Evolutionary conservation across 2,797 vertebrate genomes (phyloP).

Genomic region (Synanceia verrucosa): DNA sequence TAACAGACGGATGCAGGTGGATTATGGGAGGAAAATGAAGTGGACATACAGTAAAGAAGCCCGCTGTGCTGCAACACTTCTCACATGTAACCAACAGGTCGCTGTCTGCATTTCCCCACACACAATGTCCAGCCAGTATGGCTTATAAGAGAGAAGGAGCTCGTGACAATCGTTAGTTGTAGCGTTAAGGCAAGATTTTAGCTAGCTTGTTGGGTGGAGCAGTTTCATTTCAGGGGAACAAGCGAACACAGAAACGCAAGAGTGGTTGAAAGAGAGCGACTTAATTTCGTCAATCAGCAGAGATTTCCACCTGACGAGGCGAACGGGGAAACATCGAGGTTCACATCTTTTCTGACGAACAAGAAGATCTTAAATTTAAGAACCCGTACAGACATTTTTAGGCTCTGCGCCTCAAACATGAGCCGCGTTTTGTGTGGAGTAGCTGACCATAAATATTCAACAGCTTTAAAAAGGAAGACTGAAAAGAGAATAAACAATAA

Average conservation of each 20-base stretch:
- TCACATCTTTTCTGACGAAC: slow-evolving; percentile 44
- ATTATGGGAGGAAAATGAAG: slow-evolving; percentile 23
- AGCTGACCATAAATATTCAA: slow-evolving; percentile 47
- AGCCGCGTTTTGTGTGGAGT: slow-evolving; percentile 27
- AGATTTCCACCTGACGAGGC: slow-evolving; percentile 21
- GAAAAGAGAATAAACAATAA: slow-evolving; percentile 65
- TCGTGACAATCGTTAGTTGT: slow-evolving; percentile 68
- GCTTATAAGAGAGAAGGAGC: slow-evolving; percentile 72
- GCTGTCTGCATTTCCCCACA: slow-evolving; percentile 45
- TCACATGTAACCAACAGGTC: slow-evolving; percentile 21
- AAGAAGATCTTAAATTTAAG: slow-evolving; percentile 32
- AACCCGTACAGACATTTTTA: slow-evolving; percentile 19
- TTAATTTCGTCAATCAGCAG: slow-evolving; percentile 59
- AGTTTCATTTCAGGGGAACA: slow-evolving; percentile 46
- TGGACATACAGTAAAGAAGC: slow-evolving; percentile 36
- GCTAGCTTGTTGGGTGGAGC: slow-evolving; percentile 52
- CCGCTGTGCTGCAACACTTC: slow-evolving; percentile 39
- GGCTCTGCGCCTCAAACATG: slow-evolving; percentile 25
- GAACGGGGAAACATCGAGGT: slow-evolving; percentile 23
- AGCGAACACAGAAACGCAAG: slow-evolving; percentile 32
- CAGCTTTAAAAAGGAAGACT: slow-evolving; percentile 88
- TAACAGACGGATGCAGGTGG: slow-evolving; percentile 28
- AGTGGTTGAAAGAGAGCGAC: slow-evolving; percentile 4
- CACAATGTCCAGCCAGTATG: slow-evolving; percentile 78
- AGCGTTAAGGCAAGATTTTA: slow-evolving; percentile 82